A percentile compares a stretch with the other conserved stretches of the same genome.
Conservation (phyloP, 2,797 vertebrate genomes). For the Picus viridis region DNA sequence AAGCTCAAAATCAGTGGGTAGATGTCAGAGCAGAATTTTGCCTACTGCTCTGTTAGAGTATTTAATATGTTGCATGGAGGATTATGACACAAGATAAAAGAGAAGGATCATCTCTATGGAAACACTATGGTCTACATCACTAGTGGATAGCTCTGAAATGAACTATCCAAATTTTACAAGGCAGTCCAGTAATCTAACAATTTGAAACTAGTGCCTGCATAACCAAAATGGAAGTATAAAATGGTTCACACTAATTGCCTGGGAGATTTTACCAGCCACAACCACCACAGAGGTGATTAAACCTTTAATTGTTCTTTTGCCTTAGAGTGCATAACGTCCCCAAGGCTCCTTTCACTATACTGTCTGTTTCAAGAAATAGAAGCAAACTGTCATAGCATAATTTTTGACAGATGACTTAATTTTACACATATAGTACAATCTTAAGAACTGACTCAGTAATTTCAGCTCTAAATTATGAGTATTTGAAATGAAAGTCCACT, state of each 20-base stretch:
- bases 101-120: constrained; percentile 59
- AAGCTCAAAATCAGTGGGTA: background rate
- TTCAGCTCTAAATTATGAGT: background rate
- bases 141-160: constrained; percentile 30
- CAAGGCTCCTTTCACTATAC: background rate
- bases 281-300: constrained; percentile 10
- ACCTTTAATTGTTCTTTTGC: constrained; percentile 3
- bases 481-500: background rate
- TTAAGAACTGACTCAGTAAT: background rate
- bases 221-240: constrained; percentile 42
- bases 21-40: background rate
- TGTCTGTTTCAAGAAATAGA: background rate
- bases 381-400: background rate
- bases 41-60: background rate
- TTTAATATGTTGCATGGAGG: constrained; percentile 14
- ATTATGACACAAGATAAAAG: constrained; percentile 45
- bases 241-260: background rate
- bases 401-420: background rate
- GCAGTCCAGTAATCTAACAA: constrained; percentile 15
- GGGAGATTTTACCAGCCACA: constrained; percentile 21
- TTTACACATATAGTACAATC: background rate
- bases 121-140: constrained; percentile 33
- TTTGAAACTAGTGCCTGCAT: constrained; percentile 31
- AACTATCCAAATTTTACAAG: constrained; percentile 43
- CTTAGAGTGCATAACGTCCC: background rate